Base-by-base conservation (phyloP, 2,113 vertebrate species). In the Prionailurus viverrinus region DNA sequence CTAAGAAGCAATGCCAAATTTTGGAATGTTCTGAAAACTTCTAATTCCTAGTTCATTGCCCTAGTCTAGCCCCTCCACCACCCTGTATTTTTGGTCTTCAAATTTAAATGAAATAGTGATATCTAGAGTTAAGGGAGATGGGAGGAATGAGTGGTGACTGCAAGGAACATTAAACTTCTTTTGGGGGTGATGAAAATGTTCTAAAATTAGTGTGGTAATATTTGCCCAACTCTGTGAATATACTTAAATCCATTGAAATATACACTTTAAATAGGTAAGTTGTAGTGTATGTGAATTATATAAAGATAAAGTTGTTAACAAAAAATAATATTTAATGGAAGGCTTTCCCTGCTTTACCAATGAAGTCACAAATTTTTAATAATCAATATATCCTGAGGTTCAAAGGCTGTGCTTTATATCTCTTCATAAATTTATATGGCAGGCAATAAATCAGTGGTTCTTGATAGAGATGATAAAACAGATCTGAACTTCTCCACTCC, bases 281-380 rank as follows among this genome's bases (percentile, higher is more conserved):
- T 53, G 0, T 55, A 88, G n/a, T 21, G 45, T 55, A n/a, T 41
- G 23, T 89, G 29, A 95, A 86, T 58, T 89, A 66, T 39, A 91
- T 53, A 31, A 63, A 76, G 81, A 81, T 79, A 90, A 95, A 83
- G 41, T 51, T 89, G n/a, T 76, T 39, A 71, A 33, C 31, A 85
- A 95, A 84, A 89, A 88, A 39, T n/a, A 90, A 55, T 68, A 94
- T 68, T 66, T 81, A 71, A 88, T 51, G n/a, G 19, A 95, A 89
- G 63, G 2, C 31, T 31, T 85, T 82, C 14, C 51, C 39, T 74
- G 2, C 41, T 76, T 41, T n/a, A n/a, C 27, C 51, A 96, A 27
- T 41, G 33, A 93, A 93, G 25, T 89, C 73, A 92, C 66, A 82
- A 86, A 51, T 87, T 81, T 85, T 27, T 48, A 55, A 41, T 69